phyloP scores from a whole-genome alignment of 2,113 vertebrate genomes.

The Poecile atricapillus region DNA sequence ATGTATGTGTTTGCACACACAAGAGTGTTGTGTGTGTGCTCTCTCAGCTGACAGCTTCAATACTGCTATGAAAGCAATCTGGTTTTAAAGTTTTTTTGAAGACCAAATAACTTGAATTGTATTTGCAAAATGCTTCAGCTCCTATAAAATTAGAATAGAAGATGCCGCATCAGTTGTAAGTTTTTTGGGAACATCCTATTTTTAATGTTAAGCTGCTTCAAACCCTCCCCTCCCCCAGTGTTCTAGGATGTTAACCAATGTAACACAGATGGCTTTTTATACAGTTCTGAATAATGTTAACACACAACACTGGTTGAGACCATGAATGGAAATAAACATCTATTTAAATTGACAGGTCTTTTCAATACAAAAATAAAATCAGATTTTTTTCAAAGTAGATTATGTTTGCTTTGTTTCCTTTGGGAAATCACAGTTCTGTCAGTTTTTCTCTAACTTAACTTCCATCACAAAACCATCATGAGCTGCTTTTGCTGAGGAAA shows the following conservation, averaged over 20 bases:
- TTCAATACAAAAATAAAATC: conserved; percentile 75
- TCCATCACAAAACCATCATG: neutral
- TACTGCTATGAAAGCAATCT: conserved; percentile 54
- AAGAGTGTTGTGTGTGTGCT: neutral
- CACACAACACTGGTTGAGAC: conserved; percentile 53
- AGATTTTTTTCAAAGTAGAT: conserved; percentile 70
- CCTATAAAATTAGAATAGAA: conserved; percentile 61
- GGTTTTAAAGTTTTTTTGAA: conserved; percentile 38
- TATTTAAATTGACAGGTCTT: conserved; percentile 69
- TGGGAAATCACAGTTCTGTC: conserved; percentile 39
- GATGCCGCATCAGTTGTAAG: conserved; percentile 51
- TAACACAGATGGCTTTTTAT: conserved; percentile 64
- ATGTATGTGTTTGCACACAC: conserved; percentile 2
- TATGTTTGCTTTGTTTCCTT: conserved; percentile 62
- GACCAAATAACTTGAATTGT: conserved; percentile 48
- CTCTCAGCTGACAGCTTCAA: conserved; percentile 19
- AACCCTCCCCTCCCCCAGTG: neutral
- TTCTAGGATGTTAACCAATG: conserved; percentile 57
- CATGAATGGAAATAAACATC: conserved; percentile 65
- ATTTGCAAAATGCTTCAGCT: conserved; percentile 57
- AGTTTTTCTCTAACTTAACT: conserved; percentile 35
- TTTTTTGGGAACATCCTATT: conserved; percentile 56
- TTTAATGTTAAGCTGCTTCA: conserved; percentile 65
- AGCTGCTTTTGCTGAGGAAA: conserved; percentile 1
- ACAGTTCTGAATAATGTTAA: conserved; percentile 67